A percentile compares a stretch with the other conserved stretches of the same genome.
Evolutionary conservation across 1,140 invertebrate genomes (phyloP).

Genomic region (Drosophila azteca): DNA sequence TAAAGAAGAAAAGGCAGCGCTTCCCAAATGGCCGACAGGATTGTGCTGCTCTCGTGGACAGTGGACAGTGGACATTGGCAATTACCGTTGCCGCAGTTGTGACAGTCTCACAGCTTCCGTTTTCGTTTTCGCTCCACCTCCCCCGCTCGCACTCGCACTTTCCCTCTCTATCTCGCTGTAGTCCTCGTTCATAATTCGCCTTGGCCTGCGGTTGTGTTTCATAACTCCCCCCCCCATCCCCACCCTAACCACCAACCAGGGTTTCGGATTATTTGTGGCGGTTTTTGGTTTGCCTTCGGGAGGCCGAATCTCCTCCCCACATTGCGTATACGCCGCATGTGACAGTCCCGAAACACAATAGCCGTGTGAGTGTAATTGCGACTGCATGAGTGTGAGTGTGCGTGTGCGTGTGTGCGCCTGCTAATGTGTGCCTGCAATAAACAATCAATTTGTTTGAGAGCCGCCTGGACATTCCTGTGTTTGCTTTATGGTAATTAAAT

Average conservation of each 20-base stretch:
- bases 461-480: constrained; percentile 41
- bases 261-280: constrained; percentile 47
- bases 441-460: constrained; percentile 72
- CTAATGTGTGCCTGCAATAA: constrained; percentile 76
- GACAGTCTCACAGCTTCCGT: constrained; percentile 53
- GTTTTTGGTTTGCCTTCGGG: constrained; percentile 32
- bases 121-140: constrained; percentile 16
- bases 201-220: constrained; percentile 65
- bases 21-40: constrained; percentile 54
- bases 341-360: constrained; percentile 52
- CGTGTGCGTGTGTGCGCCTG: constrained; percentile 35
- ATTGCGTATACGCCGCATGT: constrained; percentile 67
- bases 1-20: constrained; percentile 55
- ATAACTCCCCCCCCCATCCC: constrained; percentile 38
- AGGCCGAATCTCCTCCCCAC: constrained; percentile 13
- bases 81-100: constrained; percentile 77
- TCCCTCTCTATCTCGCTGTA: too few relatives aligned
- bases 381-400: constrained; percentile 22
- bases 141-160: neutral
- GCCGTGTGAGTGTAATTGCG: constrained; percentile 39
- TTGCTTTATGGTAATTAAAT: constrained; percentile 76
- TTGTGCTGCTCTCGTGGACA: constrained; percentile 38
- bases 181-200: constrained; percentile 54
- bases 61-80: constrained; percentile 71
- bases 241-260: neutral